phyloP scores from a whole-genome alignment of 2,113 vertebrate species.

The Anseranas semipalmata region DNA sequence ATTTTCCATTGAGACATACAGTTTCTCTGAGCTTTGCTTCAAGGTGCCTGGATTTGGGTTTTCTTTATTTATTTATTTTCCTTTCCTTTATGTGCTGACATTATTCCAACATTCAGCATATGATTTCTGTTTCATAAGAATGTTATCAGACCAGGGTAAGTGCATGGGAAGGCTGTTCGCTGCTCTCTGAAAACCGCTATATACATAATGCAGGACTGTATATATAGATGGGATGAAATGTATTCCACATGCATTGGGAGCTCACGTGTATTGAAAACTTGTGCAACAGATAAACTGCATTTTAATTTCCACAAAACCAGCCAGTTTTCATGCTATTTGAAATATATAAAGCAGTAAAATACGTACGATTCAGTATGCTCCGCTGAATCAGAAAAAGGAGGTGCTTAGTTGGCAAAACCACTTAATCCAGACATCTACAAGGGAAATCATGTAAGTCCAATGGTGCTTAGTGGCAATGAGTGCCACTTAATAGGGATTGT shows the following conservation, averaged over 20 bases:
- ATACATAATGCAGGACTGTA: not conserved
- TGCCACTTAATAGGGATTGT: conserved; percentile 64
- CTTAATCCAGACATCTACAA: conserved; percentile 71
- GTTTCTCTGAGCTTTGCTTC: conserved; percentile 23
- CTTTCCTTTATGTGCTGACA: conserved; percentile 28
- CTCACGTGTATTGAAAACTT: not conserved
- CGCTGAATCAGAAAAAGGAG: conserved; percentile 46
- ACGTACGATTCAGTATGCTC: not conserved
- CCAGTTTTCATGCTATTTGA: not conserved
- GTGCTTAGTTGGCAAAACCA: conserved; percentile 65
- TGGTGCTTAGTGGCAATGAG: conserved; percentile 48
- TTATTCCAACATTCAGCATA: conserved; percentile 22
- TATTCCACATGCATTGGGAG: not conserved
- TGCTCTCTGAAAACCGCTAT: not conserved
- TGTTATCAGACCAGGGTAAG: conserved; percentile 61
- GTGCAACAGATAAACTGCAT: conserved; percentile 20
- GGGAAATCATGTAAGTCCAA: conserved; percentile 59
- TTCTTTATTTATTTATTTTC: not conserved
- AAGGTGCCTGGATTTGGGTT: conserved; percentile 7
- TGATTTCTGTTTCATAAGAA: conserved; percentile 22
- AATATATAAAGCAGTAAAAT: not conserved
- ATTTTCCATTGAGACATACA: not conserved
- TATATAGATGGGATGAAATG: not conserved
- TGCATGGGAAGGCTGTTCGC: not conserved
- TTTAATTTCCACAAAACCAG: conserved; percentile 29